Conservation (phyloP, 2,888 invertebrate species). For the Lordiphosa andalusiaca region DNA sequence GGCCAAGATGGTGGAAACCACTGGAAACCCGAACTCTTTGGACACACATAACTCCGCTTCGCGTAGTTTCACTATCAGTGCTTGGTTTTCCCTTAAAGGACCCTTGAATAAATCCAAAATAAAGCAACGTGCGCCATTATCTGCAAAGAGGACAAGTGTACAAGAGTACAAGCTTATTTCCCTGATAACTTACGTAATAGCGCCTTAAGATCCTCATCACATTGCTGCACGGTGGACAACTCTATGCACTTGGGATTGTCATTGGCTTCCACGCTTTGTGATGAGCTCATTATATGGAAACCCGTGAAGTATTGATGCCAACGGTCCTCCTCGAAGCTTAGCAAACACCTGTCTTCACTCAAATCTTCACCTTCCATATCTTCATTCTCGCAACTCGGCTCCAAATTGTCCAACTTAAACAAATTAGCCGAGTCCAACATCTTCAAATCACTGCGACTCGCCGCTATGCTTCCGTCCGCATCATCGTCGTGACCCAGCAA, state of each 20-base stretch:
- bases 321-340: constrained; percentile 50
- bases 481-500: constrained; percentile 50
- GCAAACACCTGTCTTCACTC: constrained; percentile 38
- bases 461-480: background rate
- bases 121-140: constrained; percentile 67
- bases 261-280: constrained; percentile 32
- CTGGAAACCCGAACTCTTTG: constrained; percentile 60
- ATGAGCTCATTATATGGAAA: constrained; percentile 54
- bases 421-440: constrained; percentile 19
- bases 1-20: constrained; percentile 65
- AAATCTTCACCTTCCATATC: constrained; percentile 30
- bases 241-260: constrained; percentile 69
- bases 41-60: constrained; percentile 65
- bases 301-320: constrained; percentile 71
- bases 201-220: constrained; percentile 34
- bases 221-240: constrained; percentile 23
- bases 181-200: constrained; percentile 46
- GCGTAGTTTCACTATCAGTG: constrained; percentile 60
- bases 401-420: background rate
- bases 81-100: constrained; percentile 57
- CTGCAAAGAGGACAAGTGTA: constrained; percentile 21
- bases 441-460: constrained; percentile 20
- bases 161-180: background rate
- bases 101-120: constrained; percentile 70
- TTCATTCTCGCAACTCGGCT: background rate